These are phyloP conservation scores for Anisognathus igniventris DNA, from an alignment of 2,797 vertebrate genomes.

Conservation along the genomic window DNA sequence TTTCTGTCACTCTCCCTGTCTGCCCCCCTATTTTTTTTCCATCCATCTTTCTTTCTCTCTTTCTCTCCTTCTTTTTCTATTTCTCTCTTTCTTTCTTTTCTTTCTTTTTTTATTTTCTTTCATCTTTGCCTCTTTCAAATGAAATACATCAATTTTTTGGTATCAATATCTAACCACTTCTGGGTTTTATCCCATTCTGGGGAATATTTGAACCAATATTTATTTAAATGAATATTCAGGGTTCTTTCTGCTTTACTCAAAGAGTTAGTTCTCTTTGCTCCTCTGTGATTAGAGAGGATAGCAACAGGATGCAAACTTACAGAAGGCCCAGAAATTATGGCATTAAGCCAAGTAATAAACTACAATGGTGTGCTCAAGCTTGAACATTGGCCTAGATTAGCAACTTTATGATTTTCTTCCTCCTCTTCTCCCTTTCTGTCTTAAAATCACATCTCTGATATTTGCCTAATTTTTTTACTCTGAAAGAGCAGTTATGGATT, in stretches of 20 bases:
- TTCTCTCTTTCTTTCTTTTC: background rate
- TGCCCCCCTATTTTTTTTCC: too few species aligned
- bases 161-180: background rate
- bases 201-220: background rate
- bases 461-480: background rate
- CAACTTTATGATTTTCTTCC: background rate
- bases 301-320: background rate
- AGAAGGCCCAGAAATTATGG: background rate
- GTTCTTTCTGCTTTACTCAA: background rate
- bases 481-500: background rate
- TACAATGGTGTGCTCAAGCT: background rate
- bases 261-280: background rate
- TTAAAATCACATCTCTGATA: background rate
- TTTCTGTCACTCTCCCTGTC: background rate
- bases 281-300: background rate
- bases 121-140: background rate
- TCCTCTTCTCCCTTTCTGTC: background rate
- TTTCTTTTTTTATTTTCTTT: too few species aligned
- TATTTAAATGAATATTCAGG: accelerated
- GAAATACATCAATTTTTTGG: background rate
- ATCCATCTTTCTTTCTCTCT: too few species aligned
- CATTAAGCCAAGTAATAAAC: background rate
- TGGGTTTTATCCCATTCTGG: background rate
- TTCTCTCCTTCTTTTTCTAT: too few species aligned
- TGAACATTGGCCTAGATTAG: background rate